Evolutionary conservation across 1,140 invertebrate species (phyloP).

Genomic region (Vollenhovia emeryi): DNA sequence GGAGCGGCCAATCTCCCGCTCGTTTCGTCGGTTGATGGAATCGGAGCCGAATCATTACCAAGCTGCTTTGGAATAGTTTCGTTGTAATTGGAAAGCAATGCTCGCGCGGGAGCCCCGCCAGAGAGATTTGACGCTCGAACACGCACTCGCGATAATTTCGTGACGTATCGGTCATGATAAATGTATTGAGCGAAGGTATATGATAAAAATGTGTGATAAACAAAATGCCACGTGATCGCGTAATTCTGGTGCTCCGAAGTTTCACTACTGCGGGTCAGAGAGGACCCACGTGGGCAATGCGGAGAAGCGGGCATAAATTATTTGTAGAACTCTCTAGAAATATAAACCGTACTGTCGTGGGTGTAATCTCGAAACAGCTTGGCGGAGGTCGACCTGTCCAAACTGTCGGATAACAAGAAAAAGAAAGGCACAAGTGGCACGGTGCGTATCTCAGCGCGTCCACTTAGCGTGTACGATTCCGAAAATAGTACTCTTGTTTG

Average conservation of each 20-base stretch:
- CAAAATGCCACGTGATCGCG: neutral
- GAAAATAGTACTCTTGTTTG: slow-evolving; percentile 20
- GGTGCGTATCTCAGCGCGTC: neutral
- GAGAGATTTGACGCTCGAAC: neutral
- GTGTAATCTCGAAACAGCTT: slow-evolving; percentile 15
- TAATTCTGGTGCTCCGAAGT: neutral
- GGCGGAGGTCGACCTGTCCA: neutral
- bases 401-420: slow-evolving; percentile 15
- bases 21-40: slow-evolving; percentile 12
- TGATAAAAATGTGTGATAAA: neutral
- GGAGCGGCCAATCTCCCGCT: slow-evolving; percentile 16
- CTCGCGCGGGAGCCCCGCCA: neutral
- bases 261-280: neutral
- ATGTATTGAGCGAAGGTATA: neutral
- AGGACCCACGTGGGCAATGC: neutral
- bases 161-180: neutral
- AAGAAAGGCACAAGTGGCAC: slow-evolving; percentile 6
- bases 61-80: slow-evolving; percentile 3
- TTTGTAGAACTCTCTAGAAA: slow-evolving; percentile 30
- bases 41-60: slow-evolving; percentile 33
- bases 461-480: slow-evolving; percentile 10
- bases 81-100: slow-evolving; percentile 37
- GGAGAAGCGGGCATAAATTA: slow-evolving; percentile 12
- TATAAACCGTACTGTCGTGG: slow-evolving; percentile 5
- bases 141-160: neutral